Percentiles rank a stretch among this genome's conserved stretches.
These are phyloP conservation scores for Allacma fusca DNA, from an alignment of 2,888 invertebrate genomes.

Conservation along the genomic window DNA sequence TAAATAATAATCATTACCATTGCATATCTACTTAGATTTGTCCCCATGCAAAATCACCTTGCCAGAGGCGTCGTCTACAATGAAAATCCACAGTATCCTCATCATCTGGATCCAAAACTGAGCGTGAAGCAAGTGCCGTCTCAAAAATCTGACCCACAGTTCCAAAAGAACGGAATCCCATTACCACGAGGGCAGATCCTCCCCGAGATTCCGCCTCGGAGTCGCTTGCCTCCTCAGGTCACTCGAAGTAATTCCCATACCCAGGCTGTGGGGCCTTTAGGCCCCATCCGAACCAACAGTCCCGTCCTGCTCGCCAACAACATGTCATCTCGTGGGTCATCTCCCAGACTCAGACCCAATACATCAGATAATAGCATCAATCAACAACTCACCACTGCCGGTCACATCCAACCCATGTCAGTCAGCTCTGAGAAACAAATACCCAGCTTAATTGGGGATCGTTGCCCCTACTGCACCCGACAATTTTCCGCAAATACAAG, in stretches of 20 bases:
- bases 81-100: not conserved
- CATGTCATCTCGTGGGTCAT: not conserved
- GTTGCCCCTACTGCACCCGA: constrained; percentile 45
- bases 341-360: constrained; percentile 1
- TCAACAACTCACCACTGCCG: not conserved
- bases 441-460: not conserved
- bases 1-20: too few species aligned
- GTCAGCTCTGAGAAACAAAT: not conserved
- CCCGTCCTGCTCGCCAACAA: not conserved
- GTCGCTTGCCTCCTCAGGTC: not conserved
- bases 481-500: constrained; percentile 46
- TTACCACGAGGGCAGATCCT: not conserved
- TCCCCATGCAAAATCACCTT: not conserved
- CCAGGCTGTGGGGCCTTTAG: not conserved
- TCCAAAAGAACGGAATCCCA: not conserved
- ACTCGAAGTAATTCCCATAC: constrained; percentile 5
- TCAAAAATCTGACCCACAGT: not conserved
- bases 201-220: not conserved
- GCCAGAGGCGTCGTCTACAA: not conserved
- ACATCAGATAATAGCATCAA: not conserved
- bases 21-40: not conserved
- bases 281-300: not conserved
- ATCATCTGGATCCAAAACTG: not conserved
- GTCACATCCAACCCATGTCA: not conserved
- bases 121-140: not conserved